phyloP scores from a whole-genome alignment of 2,113 vertebrate species.

The Lathamus discolor region DNA sequence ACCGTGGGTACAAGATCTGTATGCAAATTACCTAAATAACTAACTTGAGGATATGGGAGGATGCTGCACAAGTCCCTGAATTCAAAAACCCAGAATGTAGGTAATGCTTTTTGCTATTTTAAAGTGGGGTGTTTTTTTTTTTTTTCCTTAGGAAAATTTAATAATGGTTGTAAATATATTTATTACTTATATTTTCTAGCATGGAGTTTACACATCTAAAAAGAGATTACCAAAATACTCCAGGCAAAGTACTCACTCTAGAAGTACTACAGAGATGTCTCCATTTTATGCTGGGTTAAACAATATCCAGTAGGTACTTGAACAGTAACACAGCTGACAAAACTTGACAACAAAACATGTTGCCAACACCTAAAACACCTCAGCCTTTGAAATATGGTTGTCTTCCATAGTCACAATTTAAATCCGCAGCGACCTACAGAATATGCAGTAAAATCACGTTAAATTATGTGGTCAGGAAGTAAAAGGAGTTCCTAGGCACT shows the following conservation, averaged over 20 bases:
- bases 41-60: not conserved
- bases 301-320: not conserved
- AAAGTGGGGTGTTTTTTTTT: not conserved
- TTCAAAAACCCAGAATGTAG: not conserved
- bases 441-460: not conserved
- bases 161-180: not conserved
- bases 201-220: not conserved
- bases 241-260: not conserved
- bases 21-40: not conserved
- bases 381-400: not conserved
- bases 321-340: not conserved
- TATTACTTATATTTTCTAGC: not conserved
- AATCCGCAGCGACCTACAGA: not conserved
- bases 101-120: not conserved
- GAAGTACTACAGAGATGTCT: not conserved
- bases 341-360: not conserved
- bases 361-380: not conserved
- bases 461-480: not conserved
- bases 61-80: not conserved
- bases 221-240: not conserved
- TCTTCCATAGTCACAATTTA: not conserved
- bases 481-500: not conserved
- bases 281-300: not conserved
- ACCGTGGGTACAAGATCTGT: not conserved
- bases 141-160: not conserved